phyloP scores from a whole-genome alignment of 2,113 vertebrate species.

The Tetraodon nigroviridis region DNA sequence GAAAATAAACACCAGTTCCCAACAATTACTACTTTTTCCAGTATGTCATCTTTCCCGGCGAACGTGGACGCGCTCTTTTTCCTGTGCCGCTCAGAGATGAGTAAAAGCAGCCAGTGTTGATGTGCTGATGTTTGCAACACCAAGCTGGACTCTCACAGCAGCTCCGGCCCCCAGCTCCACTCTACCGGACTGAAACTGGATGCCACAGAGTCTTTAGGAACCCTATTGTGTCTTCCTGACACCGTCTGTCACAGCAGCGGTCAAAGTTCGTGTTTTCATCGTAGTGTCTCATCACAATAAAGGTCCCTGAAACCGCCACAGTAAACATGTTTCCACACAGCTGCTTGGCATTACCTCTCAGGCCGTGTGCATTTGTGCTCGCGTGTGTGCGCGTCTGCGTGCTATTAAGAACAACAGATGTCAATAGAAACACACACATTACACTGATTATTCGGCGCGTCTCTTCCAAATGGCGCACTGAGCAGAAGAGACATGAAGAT shows the following conservation, averaged over 20 bases:
- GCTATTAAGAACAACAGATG: constrained; percentile 45
- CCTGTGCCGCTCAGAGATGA: constrained; percentile 19
- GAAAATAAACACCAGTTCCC: not conserved
- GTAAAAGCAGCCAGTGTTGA: constrained; percentile 43
- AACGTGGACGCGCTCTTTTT: not conserved
- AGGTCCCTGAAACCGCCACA: constrained; percentile 27
- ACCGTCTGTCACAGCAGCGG: constrained; percentile 1
- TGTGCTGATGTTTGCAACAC: constrained; percentile 26
- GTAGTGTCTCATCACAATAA: constrained; percentile 13
- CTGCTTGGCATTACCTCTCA: constrained; percentile 27
- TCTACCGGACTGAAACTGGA: too few species aligned
- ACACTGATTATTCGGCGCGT: constrained; percentile 55
- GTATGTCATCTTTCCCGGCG: constrained; percentile 3
- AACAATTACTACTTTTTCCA: not conserved
- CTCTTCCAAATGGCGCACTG: constrained; percentile 42
- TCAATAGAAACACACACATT: constrained; percentile 47
- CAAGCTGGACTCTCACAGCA: constrained; percentile 35
- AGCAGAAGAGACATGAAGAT: constrained; percentile 40
- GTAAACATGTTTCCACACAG: constrained; percentile 30
- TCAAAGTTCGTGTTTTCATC: constrained; percentile 49
- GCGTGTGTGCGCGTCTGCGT: not conserved
- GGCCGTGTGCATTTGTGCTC: constrained; percentile 3
- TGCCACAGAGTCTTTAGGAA: too few species aligned
- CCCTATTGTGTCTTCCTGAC: too few species aligned
- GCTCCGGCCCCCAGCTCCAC: too few species aligned